Conservation (phyloP, 2,113 vertebrate species). For the Eurystomus gularis region DNA sequence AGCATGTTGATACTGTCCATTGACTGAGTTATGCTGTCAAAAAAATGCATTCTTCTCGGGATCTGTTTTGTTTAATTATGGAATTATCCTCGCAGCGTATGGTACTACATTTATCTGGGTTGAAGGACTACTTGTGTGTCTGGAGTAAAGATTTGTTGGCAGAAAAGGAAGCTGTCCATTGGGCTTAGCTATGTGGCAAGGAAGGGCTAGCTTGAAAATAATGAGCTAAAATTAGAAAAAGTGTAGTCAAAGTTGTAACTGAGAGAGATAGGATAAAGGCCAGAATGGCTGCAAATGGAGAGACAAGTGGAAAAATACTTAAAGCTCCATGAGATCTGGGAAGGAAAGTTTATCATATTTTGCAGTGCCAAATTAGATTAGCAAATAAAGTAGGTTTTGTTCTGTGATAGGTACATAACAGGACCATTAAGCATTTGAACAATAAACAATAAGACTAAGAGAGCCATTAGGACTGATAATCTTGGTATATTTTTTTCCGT, state of each 20-base stretch:
- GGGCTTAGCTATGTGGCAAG: neutral
- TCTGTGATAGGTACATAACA: neutral
- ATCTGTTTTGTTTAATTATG: neutral
- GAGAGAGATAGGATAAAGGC: neutral
- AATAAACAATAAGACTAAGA: neutral
- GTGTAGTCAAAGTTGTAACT: neutral
- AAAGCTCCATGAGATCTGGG: neutral
- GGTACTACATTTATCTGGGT: neutral
- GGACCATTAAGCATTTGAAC: neutral
- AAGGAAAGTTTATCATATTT: neutral
- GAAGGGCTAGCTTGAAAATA: neutral
- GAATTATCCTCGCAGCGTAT: neutral
- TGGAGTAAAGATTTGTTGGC: neutral
- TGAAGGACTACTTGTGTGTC: neutral
- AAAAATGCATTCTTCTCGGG: neutral
- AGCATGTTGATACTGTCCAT: neutral
- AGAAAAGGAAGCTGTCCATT: neutral
- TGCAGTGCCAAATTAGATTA: neutral
- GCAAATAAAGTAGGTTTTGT: neutral
- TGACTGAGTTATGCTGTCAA: neutral
- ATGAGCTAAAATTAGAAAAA: neutral
- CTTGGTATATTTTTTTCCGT: neutral
- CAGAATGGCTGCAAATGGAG: neutral
- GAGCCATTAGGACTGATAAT: neutral
- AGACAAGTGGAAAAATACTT: neutral